Evolutionary conservation across 2,888 invertebrate genomes (phyloP).

Genomic region (Tetramorium bicarinatum): DNA sequence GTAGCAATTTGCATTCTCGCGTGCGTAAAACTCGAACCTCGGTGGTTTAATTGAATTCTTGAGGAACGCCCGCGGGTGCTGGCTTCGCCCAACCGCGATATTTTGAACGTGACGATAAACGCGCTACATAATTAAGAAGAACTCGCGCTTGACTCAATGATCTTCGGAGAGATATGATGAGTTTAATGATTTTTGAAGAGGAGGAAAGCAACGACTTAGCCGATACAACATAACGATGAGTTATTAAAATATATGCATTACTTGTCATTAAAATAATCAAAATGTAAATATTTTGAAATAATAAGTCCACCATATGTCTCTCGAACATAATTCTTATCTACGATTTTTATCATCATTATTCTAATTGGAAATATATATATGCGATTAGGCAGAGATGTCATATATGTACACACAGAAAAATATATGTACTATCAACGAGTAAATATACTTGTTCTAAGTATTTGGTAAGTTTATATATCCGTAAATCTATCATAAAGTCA

Average conservation of each 20-base stretch:
- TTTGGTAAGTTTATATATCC: too few species aligned
- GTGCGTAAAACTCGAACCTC: background rate
- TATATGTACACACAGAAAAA: too few species aligned
- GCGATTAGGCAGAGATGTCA: too few species aligned
- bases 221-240: background rate
- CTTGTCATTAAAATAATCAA: background rate
- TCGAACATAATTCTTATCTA: background rate
- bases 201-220: background rate
- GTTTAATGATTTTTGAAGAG: background rate
- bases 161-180: background rate
- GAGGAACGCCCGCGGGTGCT: background rate
- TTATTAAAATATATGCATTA: background rate
- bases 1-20: constrained; percentile 27
- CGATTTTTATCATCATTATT: too few species aligned
- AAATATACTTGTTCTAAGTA: too few species aligned
- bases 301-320: background rate
- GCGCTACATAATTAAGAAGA: background rate
- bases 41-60: constrained; percentile 31
- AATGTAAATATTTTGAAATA: background rate
- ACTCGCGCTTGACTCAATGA: background rate
- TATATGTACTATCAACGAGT: too few species aligned
- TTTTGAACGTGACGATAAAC: background rate
- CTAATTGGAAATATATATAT: too few species aligned
- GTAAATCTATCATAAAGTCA: too few species aligned
- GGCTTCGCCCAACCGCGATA: background rate